These are phyloP conservation scores for Lutjanus campechanus DNA, from an alignment of 2,797 vertebrate species.

Conservation along the genomic window DNA sequence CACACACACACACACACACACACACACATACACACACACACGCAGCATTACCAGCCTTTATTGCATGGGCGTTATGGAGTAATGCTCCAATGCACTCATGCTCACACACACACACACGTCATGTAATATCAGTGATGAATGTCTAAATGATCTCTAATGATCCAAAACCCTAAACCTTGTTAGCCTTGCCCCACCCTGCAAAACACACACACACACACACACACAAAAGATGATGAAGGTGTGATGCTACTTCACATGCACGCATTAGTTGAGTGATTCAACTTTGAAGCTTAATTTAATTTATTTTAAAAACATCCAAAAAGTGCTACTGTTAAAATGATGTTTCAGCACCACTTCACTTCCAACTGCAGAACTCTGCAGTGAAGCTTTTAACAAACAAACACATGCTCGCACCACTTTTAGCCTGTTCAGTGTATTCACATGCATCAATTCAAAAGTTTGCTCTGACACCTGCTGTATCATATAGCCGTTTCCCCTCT, in stretches of 20 bases:
- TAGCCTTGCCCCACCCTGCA: conserved; percentile 31
- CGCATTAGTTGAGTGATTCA: background rate
- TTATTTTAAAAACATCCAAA: background rate
- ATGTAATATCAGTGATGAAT: conserved; percentile 83
- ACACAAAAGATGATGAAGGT: background rate
- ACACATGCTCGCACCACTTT: too few species aligned
- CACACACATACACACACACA: background rate
- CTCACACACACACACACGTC: background rate
- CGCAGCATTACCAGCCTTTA: conserved; percentile 14
- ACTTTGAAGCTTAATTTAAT: background rate
- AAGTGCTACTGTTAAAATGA: background rate
- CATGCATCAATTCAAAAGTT: background rate
- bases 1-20: conserved; percentile 12
- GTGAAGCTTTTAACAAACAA: background rate
- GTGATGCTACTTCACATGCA: conserved; percentile 5
- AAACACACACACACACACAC: conserved; percentile 1
- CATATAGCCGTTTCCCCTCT: background rate
- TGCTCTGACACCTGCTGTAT: background rate
- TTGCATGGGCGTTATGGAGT: conserved; percentile 29
- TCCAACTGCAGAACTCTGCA: background rate
- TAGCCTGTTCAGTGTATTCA: background rate
- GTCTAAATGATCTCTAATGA: conserved; percentile 88
- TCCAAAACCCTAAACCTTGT: conserved; percentile 57
- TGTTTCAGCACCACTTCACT: background rate
- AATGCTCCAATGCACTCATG: conserved; percentile 11